Evolutionary conservation across 2,888 invertebrate species (phyloP), one percentile per base, ranked within the genome.

Genomic region (Xylota sylvarum): DNA sequence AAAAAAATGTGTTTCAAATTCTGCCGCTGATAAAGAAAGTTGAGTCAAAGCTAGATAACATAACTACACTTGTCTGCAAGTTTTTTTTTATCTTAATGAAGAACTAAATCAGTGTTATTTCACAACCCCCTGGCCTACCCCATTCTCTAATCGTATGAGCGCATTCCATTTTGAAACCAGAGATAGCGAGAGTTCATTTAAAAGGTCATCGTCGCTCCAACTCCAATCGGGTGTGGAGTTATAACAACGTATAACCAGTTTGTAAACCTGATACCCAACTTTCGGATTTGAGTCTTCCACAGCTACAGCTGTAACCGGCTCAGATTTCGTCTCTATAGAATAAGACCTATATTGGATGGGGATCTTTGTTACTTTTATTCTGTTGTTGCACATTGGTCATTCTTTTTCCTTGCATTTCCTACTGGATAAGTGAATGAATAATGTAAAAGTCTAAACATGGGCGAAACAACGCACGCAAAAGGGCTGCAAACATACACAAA

Each of bases 251-350:
- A 76, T 70, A 85, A 85, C 85, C 81, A 78, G 81, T 85, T 81
- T 81, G 30, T 52, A 72, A 85, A 85, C 76, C 46, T 76, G 85
- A 85, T 81, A 85, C 52, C 64, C 72, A 67, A 67, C 85, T 76
- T 72, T 81, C 55, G 17, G 48, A 76, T 81, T 80, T n/a, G 32
- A 74, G 43, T 76, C 65, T 69, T 69, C 62, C 30, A 62, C 62
- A 56, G 32, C 40, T 67, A 55, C 52, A 43, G 19, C n/a, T 65
- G 58, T 69, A 78, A 78, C 55, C 40, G 43, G 73, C 69, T 80
- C 80, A 48, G 55, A 74, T 80, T 84, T 84, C 74, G 46, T 64
- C 60, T 65, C 58, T 58, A 7, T 65, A 48, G 17, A 64, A 60
- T 37, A 62, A 81, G 50, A 64, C 74, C 83, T 72, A 73, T 52